Percentiles rank a stretch among this genome's conserved stretches.
phyloP scores from a whole-genome alignment of 2,797 vertebrate species.

The Eulemur mongoz region DNA sequence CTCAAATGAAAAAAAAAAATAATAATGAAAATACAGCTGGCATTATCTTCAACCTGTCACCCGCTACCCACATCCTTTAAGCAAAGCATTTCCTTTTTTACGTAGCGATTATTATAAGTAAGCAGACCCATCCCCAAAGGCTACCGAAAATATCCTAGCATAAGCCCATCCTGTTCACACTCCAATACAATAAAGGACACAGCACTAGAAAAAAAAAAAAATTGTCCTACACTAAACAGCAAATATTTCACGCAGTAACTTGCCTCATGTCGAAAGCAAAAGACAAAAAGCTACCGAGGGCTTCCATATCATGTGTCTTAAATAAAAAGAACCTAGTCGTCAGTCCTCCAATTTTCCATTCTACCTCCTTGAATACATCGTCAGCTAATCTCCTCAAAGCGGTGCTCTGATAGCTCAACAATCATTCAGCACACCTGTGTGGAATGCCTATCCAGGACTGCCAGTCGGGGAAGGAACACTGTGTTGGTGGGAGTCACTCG shows the following conservation, averaged over 20 bases:
- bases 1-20: background rate
- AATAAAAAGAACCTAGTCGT: background rate
- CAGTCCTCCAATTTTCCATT: background rate
- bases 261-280: background rate
- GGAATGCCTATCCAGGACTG: no score
- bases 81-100: constrained; percentile 13
- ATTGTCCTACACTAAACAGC: background rate
- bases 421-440: background rate
- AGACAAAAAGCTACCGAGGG: background rate
- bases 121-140: background rate
- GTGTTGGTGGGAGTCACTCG: background rate
- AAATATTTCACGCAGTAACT: background rate
- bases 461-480: background rate
- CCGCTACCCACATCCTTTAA: background rate
- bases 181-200: background rate
- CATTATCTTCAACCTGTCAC: background rate
- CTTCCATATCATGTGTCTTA: background rate
- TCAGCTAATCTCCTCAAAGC: background rate
- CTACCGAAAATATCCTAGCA: background rate
- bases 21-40: background rate
- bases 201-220: background rate
- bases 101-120: background rate
- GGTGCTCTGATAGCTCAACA: background rate
- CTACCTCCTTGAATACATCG: background rate
- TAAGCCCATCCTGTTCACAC: background rate